Base-by-base conservation (phyloP, 2,113 vertebrate genomes). In the Gadus macrocephalus region DNA sequence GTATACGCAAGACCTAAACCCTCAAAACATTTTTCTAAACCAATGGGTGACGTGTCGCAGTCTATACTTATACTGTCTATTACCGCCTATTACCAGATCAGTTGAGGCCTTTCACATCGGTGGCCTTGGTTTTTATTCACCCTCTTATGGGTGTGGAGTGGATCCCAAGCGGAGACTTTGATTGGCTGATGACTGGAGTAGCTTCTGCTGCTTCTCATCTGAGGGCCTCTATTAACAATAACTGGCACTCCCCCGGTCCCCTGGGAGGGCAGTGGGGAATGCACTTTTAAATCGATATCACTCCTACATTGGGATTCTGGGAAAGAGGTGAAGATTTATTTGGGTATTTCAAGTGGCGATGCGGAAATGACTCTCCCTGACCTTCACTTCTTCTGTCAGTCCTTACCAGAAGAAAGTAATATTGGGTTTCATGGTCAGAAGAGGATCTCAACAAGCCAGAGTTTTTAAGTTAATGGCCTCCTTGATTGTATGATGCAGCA, bases 201-300 rank as follows among this genome's bases (percentile, higher is more conserved):
- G 68, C 81, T 59, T 72, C 38, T 58, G 67, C 35, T 63, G 68
- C 75, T 59, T 71, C 38, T 59, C 64, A 19, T 74, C 68, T 64
- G n/a, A 75, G 78, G 38, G 69, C 67, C 31, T 79, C 62, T 70
- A 76, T 77, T 68, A 79, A 79, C 75, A 76, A 72, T 60, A 56
- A 68, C 64, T 69, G 42, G 42, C 60, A 64, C 75, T 61, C 69
- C 71, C 74, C 63, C 75, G 71, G 66, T 31, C 73, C 31, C 62
- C 68, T 9, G 42, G 42, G 42, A 49, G 42, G 42, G 42, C 12
- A 7, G 55, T 76, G 64, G 85, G 65, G 60, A 74, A 75, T 71
- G 72, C 69, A 82, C 72, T 83, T 75, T 72, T 71, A 84, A 85
- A 85, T 89, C 74, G 65, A 64, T 70, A 75, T 77, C 70, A 68